Base-by-base conservation (phyloP, 2,113 vertebrate species). In the Sinocyclocheilus anophthalmus region DNA sequence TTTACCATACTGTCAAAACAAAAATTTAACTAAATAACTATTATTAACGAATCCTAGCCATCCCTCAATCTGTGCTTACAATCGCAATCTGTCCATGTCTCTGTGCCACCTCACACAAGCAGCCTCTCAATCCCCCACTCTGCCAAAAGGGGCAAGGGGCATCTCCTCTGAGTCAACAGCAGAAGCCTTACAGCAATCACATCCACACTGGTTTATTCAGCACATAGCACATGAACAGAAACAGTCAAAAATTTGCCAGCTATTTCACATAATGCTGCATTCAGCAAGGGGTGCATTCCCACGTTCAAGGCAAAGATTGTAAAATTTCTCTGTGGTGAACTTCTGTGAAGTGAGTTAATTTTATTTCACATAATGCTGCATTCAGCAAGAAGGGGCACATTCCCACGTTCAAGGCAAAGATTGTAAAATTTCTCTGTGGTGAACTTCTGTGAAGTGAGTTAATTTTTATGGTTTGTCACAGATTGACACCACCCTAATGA, bases 31-130 rank as follows among this genome's bases (percentile, higher is more conserved):
- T 26, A 26, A 26, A 26, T 26, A 26, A 26, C 26, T 26, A 26
- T 26, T 26, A 26, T 26, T 26, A 26, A 26, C 37, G 76, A 55
- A 81, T 0, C 55, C 75, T 42, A 82, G 50, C 30, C 30, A 33
- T 33, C 30, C 30, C 30, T 33, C 30, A 33, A 33, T 33, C 30
- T 76, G 39, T 79, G 53, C 57, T 45, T 85, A 55, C 81, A 61
- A 26, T 42, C 50, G 55, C 26, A 76, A 73, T 88, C 76, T 88
- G 89, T 87, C 85, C 80, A n/a, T 39, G 73, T 84, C 30, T 78
- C 81, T 85, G 85, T 78, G 16, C 53, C 50, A 61, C n/a, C 50
- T 42, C 37, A 61, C 33, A 61, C 33, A 59, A 70, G 10, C 65
- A 78, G 63, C 39, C 53, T 80, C 45, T 39, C 61, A 53, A 14